Evolutionary conservation across 2,113 vertebrate genomes (phyloP), one percentile per base, ranked within the genome.

Genomic region (Andinoacara biseriatus): DNA sequence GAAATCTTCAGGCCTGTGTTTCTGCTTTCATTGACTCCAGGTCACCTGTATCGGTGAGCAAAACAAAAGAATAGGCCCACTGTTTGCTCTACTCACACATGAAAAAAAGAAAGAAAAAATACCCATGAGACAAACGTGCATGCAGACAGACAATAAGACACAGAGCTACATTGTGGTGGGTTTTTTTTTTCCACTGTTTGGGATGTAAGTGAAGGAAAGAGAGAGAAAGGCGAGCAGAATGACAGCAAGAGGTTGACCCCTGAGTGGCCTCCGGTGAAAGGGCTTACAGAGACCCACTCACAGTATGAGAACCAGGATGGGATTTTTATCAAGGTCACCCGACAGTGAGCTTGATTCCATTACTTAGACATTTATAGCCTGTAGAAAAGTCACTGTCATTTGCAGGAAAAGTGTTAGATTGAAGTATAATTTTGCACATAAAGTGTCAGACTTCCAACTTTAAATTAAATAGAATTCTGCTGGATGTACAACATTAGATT

Each of bases 321-420:
- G 86, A 91, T 89, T 78, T 67, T 84, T 86, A 91, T 86, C 85
- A 75, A 89, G 87, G 72, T 90, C 74, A 80, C 56, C 49, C 69
- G 43, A 83, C 79, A 63, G 58, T 38, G n/a, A n/a, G 69, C 57
- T 31, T 10, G 24, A 49, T 78, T 84, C 62, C 61, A 74, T 90
- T 82, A 82, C 56, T 75, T 31, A 80, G 15, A 82, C 78, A 79
- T 85, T 52, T 35, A 77, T n/a, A 63, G 67, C 54, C 14, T 56
- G 58, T 54, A 38, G 74, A 84, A 74, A 80, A 43, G 43, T 72
- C 35, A 63, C 46, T 11, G 56, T 33, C 76, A 61, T 77, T 78
- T 80, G 46, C 3, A 24, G 18, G 54, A 58, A 31, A 54, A 40
- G 33, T 54, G 4, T 65, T n/a, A 22, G 24, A 60, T 82, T 56